A percentile compares a stretch with the other conserved stretches of the same genome.
These are phyloP conservation scores for Coptodon rendalli DNA, from an alignment of 2,113 vertebrate genomes.

Conservation along the genomic window DNA sequence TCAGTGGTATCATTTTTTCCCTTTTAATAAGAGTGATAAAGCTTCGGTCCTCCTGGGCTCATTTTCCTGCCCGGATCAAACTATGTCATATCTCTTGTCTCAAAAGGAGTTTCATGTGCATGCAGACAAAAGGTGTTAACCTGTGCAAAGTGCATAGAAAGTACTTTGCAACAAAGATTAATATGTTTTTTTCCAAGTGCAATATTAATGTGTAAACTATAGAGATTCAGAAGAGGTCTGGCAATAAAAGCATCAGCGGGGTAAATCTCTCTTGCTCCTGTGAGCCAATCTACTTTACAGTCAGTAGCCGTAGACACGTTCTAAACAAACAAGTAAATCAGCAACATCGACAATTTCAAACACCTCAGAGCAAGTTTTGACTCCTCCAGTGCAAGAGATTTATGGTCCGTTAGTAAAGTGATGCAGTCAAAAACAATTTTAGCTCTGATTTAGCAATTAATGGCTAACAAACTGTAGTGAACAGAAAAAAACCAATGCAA, in stretches of 20 bases:
- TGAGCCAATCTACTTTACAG: background rate
- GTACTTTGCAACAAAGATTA: background rate
- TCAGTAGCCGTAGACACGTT: background rate
- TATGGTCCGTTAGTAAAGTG: background rate
- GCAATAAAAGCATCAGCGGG: background rate
- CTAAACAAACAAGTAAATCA: slow-evolving; percentile 23
- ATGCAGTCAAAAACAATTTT: background rate
- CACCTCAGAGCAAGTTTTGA: background rate
- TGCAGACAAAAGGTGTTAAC: background rate
- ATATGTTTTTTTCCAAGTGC: background rate
- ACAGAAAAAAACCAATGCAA: background rate
- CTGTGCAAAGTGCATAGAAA: background rate
- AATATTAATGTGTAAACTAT: slow-evolving; percentile 5
- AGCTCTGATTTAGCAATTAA: background rate
- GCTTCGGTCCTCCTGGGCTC: background rate
- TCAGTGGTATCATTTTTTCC: background rate
- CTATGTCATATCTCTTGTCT: background rate
- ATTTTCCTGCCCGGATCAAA: background rate
- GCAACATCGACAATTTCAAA: background rate
- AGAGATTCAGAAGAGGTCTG: slow-evolving; percentile 4
- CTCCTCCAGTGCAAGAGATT: background rate
- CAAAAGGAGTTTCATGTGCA: background rate
- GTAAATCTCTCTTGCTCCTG: background rate
- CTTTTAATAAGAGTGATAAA: background rate
- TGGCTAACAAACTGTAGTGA: background rate